phyloP scores from a whole-genome alignment of 2,888 invertebrate species.

The Calliphora vomitoria region DNA sequence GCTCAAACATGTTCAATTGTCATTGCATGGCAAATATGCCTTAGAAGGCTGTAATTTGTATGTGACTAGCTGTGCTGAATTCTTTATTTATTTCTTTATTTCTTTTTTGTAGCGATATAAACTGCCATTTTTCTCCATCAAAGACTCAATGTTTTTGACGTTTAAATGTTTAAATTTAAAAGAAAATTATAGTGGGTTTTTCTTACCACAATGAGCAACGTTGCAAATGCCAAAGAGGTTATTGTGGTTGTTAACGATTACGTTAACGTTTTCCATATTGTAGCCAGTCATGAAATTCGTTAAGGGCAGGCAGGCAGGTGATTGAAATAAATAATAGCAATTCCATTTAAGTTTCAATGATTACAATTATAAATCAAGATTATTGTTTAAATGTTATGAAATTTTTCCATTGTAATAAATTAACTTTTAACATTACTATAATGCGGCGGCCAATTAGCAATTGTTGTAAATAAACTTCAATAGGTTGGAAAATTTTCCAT shows the following conservation, averaged over 20 bases:
- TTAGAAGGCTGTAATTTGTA: constrained; percentile 36
- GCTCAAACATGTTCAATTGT: constrained; percentile 70
- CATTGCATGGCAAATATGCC: constrained; percentile 59
- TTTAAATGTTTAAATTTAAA: constrained; percentile 69
- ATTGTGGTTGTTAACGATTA: constrained; percentile 52
- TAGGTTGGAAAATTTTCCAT: no score
- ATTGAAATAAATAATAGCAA: not conserved
- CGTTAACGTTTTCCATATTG: constrained; percentile 9
- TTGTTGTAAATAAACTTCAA: not conserved
- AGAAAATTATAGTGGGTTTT: constrained; percentile 65
- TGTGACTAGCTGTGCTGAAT: constrained; percentile 49
- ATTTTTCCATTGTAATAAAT: not conserved
- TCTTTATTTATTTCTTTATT: not conserved
- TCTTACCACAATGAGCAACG: constrained; percentile 10
- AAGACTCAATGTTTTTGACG: constrained; percentile 40
- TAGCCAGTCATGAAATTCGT: constrained; percentile 50
- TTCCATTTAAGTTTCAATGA: not conserved
- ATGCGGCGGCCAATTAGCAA: not conserved
- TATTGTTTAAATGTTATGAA: not conserved
- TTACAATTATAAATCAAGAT: not conserved
- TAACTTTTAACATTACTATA: not conserved
- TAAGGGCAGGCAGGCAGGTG: constrained; percentile 50
- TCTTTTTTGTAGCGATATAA: constrained; percentile 51
- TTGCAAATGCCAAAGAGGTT: constrained; percentile 62
- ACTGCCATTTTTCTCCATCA: constrained; percentile 64